These are phyloP conservation scores for Thalassoma bifasciatum DNA, from an alignment of 2,113 vertebrate genomes.

Conservation along the genomic window DNA sequence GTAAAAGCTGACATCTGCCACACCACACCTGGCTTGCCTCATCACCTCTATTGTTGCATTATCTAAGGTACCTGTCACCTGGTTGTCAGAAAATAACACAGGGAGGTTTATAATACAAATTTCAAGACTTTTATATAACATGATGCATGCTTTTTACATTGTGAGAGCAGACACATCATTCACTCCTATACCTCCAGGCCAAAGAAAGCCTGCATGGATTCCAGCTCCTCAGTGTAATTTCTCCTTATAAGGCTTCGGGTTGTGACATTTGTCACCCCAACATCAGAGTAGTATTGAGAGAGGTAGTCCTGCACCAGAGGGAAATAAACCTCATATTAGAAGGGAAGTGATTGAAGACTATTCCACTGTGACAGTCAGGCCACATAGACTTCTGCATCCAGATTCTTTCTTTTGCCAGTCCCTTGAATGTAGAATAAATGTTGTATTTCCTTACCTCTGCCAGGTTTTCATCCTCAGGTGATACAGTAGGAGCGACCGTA, in stretches of 20 bases:
- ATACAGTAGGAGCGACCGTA: conserved; percentile 35
- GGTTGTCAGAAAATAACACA: neutral
- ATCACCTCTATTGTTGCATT: conserved; percentile 75
- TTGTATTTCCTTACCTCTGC: conserved; percentile 64
- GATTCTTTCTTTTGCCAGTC: neutral
- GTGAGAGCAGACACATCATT: neutral
- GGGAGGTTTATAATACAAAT: neutral
- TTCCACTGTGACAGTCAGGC: too few species aligned
- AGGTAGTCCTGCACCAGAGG: conserved; percentile 66
- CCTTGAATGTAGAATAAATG: neutral
- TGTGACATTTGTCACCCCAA: conserved; percentile 25
- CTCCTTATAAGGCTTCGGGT: neutral
- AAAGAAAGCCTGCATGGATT: conserved; percentile 82
- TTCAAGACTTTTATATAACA: neutral
- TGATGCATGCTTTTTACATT: neutral
- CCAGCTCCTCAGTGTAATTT: conserved; percentile 64
- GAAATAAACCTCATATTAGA: neutral
- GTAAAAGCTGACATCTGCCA: conserved; percentile 79
- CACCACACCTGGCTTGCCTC: conserved; percentile 79
- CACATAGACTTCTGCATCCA: neutral
- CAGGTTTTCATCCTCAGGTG: conserved; percentile 49
- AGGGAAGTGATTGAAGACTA: neutral
- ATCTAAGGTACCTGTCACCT: conserved; percentile 79
- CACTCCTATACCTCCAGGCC: conserved; percentile 65
- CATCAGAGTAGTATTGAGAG: conserved; percentile 59